Evolutionary conservation across 2,113 vertebrate genomes (phyloP).

Genomic region (Tetrax tetrax): DNA sequence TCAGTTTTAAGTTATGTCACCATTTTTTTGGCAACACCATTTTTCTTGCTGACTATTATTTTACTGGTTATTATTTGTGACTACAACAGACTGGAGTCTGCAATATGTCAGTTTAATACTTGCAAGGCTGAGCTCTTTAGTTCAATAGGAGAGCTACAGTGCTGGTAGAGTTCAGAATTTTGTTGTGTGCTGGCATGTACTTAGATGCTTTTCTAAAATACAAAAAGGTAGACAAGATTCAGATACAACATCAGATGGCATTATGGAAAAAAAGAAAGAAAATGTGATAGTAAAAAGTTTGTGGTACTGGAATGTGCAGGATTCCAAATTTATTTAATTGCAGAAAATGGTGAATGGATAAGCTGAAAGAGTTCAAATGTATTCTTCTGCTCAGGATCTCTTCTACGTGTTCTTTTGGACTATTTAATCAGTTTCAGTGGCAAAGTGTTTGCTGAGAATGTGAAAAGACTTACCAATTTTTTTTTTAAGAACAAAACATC

Average conservation of each 20-base stretch:
- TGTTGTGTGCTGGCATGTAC: background rate
- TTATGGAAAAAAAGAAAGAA: fast-evolving
- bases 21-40: background rate
- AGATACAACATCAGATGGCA: background rate
- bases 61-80: background rate
- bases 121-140: background rate
- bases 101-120: background rate
- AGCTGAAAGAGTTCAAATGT: background rate
- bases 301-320: background rate
- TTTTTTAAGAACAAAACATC: background rate
- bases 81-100: background rate
- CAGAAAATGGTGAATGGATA: background rate
- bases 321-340: background rate
- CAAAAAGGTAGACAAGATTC: background rate
- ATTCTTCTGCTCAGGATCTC: background rate
- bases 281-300: background rate
- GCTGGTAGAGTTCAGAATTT: background rate
- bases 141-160: background rate
- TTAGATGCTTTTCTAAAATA: background rate
- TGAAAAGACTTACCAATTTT: background rate
- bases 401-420: background rate
- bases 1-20: background rate
- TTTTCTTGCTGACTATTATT: background rate
- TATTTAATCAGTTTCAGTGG: background rate
- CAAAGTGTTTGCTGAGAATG: background rate